These are phyloP conservation scores for Phrynocephalus versicolor DNA, from an alignment of 2,113 vertebrate species.

Conservation along the genomic window DNA sequence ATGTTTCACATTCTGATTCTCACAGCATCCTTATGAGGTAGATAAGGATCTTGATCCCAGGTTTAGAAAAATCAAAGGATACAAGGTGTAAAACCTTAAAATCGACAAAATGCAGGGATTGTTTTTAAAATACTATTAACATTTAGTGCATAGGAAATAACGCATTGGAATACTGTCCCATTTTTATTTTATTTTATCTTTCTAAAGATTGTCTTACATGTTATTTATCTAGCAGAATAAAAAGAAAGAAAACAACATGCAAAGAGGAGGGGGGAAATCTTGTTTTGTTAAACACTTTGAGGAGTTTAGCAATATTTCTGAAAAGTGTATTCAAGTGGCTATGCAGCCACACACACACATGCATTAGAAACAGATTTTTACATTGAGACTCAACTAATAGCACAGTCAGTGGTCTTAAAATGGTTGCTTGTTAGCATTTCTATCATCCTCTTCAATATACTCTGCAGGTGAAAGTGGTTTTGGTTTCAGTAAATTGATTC, in stretches of 20 bases:
- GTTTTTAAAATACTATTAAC: neutral
- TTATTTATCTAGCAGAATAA: neutral
- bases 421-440: slow-evolving; percentile 48
- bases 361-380: slow-evolving; percentile 25
- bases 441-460: slow-evolving; percentile 45
- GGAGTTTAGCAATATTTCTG: neutral
- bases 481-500: slow-evolving; percentile 65
- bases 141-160: neutral
- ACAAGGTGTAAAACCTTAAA: neutral
- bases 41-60: neutral
- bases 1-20: neutral
- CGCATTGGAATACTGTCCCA: too few relatives aligned
- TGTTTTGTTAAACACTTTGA: neutral
- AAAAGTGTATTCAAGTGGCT: neutral
- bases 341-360: neutral
- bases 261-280: neutral
- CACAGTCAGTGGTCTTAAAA: slow-evolving; percentile 41
- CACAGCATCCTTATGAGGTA: fast-evolving
- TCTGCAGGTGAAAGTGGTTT: slow-evolving; percentile 50
- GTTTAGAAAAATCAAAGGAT: neutral
- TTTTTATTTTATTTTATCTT: too few relatives aligned
- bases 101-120: fast-evolving
- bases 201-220: neutral
- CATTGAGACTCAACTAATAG: slow-evolving; percentile 23
- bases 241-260: neutral